Percentiles rank a stretch among this genome's conserved stretches.
These are phyloP conservation scores for Porites lutea DNA, from an alignment of 64 coral and sea anemone genomes.

Conservation along the genomic window DNA sequence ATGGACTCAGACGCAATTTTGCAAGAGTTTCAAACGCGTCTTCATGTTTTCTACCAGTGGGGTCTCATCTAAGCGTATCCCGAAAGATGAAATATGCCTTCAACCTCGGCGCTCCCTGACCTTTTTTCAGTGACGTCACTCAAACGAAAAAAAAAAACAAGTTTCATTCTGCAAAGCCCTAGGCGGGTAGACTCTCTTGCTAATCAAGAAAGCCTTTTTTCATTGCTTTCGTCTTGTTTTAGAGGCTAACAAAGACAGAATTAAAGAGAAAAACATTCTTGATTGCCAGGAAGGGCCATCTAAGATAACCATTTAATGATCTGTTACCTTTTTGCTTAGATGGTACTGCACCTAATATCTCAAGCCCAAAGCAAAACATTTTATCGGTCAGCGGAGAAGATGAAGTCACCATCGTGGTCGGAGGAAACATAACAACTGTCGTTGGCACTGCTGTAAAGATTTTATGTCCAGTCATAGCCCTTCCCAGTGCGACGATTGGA, in stretches of 20 bases:
- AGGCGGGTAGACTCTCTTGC: too few species aligned
- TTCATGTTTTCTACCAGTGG: too few species aligned
- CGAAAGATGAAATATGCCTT: too few species aligned
- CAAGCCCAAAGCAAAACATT: slow-evolving; percentile 37
- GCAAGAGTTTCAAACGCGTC: too few species aligned
- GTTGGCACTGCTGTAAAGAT: slow-evolving; percentile 72
- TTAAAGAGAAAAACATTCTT: too few species aligned
- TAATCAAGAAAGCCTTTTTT: background rate
- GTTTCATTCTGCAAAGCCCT: too few species aligned
- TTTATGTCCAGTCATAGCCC: slow-evolving; percentile 48
- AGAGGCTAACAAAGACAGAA: too few species aligned
- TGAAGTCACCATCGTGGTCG: slow-evolving; percentile 56
- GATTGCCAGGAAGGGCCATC: background rate
- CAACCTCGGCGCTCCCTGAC: too few species aligned
- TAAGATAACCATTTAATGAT: background rate
- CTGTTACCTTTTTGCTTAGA: slow-evolving; percentile 5
- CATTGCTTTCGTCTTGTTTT: background rate
- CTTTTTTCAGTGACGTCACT: too few species aligned
- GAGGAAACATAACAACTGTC: slow-evolving; percentile 82
- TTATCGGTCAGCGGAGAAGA: slow-evolving; percentile 75
- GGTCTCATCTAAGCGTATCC: too few species aligned
- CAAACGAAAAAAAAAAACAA: too few species aligned
- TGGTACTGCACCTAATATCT: slow-evolving; percentile 69
- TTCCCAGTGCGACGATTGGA: slow-evolving; percentile 64
- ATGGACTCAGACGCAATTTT: too few species aligned